These are phyloP conservation scores for Heterocephalus glaber DNA, from an alignment of 2,113 vertebrate species.

Conservation along the genomic window DNA sequence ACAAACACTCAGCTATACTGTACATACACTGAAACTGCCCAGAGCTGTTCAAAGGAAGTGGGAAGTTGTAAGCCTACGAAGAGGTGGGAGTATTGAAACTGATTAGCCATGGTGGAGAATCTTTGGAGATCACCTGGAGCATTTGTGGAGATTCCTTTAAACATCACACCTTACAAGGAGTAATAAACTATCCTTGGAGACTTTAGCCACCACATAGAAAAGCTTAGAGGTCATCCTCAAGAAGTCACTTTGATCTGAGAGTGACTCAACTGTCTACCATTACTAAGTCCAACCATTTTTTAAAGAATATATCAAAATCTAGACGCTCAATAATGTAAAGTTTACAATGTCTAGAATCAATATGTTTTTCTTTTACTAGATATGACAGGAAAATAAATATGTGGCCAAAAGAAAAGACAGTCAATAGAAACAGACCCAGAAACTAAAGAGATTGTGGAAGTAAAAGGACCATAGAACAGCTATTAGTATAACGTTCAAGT, in stretches of 20 bases:
- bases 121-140: background rate
- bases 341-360: background rate
- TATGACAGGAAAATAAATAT: background rate
- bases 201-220: background rate
- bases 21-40: background rate
- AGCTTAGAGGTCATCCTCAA: background rate
- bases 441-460: background rate
- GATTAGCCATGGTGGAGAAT: background rate
- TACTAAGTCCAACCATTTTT: background rate
- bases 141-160: background rate
- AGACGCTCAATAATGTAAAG: background rate
- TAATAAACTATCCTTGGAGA: background rate
- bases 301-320: background rate
- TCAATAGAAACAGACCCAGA: background rate
- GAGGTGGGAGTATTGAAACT: background rate
- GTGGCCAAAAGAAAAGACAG: background rate
- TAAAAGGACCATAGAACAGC: background rate
- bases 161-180: background rate
- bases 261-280: background rate
- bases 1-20: background rate
- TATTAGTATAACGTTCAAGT: conserved; percentile 3
- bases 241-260: background rate
- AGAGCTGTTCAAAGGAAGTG: background rate
- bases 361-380: background rate
- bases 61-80: background rate